These are phyloP conservation scores for Stictonetta naevosa DNA, from an alignment of 2,113 vertebrate genomes.

Conservation along the genomic window DNA sequence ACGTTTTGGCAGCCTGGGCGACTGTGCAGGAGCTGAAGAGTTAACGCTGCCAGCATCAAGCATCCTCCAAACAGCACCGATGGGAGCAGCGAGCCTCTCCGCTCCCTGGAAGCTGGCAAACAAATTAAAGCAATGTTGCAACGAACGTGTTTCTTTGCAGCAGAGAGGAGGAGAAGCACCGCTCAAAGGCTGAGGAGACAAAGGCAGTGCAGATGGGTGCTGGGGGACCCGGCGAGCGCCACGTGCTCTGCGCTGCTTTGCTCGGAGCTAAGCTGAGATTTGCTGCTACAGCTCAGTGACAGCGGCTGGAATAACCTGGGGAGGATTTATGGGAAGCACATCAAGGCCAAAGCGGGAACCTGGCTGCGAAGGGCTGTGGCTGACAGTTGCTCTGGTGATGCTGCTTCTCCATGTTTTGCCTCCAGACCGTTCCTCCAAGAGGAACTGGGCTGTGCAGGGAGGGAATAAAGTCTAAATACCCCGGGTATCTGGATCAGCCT, in stretches of 20 bases:
- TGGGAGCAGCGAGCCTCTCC: constrained; percentile 32
- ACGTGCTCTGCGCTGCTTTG: background rate
- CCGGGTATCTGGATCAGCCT: background rate
- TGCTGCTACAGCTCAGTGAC: background rate
- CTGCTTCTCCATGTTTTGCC: background rate
- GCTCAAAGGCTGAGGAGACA: constrained; percentile 50
- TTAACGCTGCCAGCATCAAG: background rate
- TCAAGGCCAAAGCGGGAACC: background rate
- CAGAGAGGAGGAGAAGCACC: background rate
- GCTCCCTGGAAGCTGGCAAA: constrained; percentile 37
- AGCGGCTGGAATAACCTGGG: background rate
- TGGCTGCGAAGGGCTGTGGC: background rate
- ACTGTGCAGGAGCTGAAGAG: background rate
- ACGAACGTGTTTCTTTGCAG: constrained; percentile 36
- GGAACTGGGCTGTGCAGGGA: background rate
- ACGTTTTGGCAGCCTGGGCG: rapidly evolving
- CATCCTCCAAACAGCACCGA: constrained; percentile 20
- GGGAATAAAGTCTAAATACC: background rate
- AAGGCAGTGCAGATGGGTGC: constrained; percentile 49
- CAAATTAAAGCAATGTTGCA: constrained; percentile 47
- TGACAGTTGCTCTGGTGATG: background rate
- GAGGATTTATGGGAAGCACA: background rate
- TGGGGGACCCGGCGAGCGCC: constrained; percentile 25
- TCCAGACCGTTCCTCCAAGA: background rate
- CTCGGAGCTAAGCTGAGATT: background rate